Evolutionary conservation across 2,888 invertebrate genomes (phyloP), one percentile per base, ranked within the genome.

Genomic region (Hypsopygia costalis): DNA sequence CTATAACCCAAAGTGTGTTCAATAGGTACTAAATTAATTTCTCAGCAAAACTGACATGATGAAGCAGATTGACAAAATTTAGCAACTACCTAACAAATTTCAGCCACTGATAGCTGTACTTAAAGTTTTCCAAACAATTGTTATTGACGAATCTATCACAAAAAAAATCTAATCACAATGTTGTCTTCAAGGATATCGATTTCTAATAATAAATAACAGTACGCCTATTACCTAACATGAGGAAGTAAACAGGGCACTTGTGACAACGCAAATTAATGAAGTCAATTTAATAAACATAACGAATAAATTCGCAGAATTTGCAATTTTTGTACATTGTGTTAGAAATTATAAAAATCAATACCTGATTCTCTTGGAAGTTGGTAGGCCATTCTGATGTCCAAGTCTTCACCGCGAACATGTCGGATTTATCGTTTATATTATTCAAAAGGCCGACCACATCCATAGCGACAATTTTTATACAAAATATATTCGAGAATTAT

Each of bases 361-460:
- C 89, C 74, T 89, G 89, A 54, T 88, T 87, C 55, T 88, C 83
- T 70, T 89, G 85, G 55, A 88, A 79, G 66, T 78, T 83, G 52
- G 75, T 74, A 7, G 88, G 78, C 85, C 85, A 86, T 46, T 88
- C 82, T 3, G 85, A 73, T 43, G 85, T 87, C 88, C 88, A 89
- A 36, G 87, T 86, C 65, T 80, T 81, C 34, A 88, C 80, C 21
- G 83, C 85, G 59, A 86, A 87, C 85, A 87, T 81, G 47, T 89
- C 81, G 34, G 82, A 66, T 63, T 80, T 86, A 34, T 85, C 86
- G 51, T 86, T 74, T 49, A 83, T 85, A 65, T 83, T 86, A 52
- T 70, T 85, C 44, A 89, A 65, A 39, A 88, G 68, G 38, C 82
- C 83, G 44, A 88, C 81, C 11, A 87, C 83, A 54, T 89, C 89